Conservation (phyloP, 2,888 invertebrate genomes). For the Plebejus anna region DNA sequence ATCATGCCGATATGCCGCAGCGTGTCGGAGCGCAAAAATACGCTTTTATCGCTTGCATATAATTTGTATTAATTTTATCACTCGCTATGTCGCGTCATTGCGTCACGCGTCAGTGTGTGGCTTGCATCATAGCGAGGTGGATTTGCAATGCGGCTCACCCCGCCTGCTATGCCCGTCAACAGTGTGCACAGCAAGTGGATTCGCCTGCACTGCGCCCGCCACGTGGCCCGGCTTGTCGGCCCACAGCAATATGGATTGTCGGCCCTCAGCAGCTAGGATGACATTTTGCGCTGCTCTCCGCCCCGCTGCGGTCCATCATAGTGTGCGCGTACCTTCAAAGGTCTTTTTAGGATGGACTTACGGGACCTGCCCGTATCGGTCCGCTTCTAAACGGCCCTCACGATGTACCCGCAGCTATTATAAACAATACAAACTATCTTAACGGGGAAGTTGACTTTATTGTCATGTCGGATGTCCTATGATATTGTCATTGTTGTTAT, state of each 20-base stretch:
- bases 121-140: no score
- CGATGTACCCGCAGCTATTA: conserved; percentile 75
- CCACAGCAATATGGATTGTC: no score
- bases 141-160: no score
- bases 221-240: no score
- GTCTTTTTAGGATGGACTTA: conserved; percentile 51
- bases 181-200: no score
- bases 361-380: conserved; percentile 64
- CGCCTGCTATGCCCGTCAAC: no score
- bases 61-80: no score
- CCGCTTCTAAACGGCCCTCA: conserved; percentile 68
- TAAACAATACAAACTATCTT: conserved; percentile 53
- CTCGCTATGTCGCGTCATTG: no score
- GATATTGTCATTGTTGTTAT: not conserved
- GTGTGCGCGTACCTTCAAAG: conserved; percentile 20
- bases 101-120: no score
- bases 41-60: no score
- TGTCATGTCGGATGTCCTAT: conserved; percentile 3
- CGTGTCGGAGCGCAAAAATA: not conserved
- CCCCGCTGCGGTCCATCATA: not conserved
- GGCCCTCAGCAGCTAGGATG: not conserved
- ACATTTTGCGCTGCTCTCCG: not conserved
- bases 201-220: no score
- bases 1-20: not conserved
- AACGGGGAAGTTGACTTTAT: conserved; percentile 2